Conservation (phyloP, 2,113 vertebrate genomes). For the Turnix velox region DNA sequence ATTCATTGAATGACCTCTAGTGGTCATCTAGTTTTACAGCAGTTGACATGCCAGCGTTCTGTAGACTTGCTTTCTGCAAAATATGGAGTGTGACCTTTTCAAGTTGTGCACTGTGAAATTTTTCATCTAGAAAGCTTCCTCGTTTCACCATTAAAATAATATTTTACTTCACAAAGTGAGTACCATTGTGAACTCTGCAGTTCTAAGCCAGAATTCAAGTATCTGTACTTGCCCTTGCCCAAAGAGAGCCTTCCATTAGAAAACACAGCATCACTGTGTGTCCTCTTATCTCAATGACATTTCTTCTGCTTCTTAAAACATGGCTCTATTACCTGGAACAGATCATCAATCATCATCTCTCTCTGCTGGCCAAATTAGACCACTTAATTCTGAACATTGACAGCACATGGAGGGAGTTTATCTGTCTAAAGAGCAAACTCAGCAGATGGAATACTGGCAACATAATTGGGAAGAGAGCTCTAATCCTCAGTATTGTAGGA, state of each 20-base stretch:
- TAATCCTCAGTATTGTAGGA: slow-evolving; percentile 38
- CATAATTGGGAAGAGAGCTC: background rate
- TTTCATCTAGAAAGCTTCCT: background rate
- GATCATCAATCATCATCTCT: background rate
- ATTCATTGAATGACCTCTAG: slow-evolving; percentile 43
- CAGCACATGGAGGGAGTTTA: background rate
- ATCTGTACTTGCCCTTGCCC: background rate
- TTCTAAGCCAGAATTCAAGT: background rate
- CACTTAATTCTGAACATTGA: background rate
- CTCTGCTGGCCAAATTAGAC: background rate
- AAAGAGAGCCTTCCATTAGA: background rate
- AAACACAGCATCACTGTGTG: background rate
- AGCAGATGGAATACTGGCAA: background rate
- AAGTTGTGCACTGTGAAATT: background rate
- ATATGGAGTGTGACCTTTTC: background rate
- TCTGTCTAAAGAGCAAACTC: background rate
- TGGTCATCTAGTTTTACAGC: background rate
- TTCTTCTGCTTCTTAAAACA: background rate
- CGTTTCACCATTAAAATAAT: background rate
- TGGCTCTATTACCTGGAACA: background rate
- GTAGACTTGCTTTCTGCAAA: background rate
- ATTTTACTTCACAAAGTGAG: background rate
- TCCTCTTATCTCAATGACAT: background rate
- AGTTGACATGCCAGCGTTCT: background rate
- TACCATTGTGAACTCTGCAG: background rate